These are phyloP conservation scores for Mycetomoellerius zeteki DNA, from an alignment of 1,140 invertebrate genomes.

Conservation along the genomic window DNA sequence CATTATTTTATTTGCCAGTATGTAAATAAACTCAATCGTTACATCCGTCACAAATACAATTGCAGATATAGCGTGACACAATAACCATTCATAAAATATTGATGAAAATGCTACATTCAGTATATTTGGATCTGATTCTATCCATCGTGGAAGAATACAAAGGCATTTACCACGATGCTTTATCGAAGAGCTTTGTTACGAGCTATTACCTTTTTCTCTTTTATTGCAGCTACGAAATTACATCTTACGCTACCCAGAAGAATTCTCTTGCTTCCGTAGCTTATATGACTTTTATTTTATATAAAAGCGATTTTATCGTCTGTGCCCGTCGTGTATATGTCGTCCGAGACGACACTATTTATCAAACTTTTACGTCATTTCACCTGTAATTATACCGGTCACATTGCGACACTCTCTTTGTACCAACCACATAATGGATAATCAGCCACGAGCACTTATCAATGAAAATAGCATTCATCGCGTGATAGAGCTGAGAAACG, in stretches of 20 bases:
- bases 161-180: constrained; percentile 59
- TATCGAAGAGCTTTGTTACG: constrained; percentile 71
- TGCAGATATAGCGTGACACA: not conserved
- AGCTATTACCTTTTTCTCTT: constrained; percentile 62
- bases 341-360: constrained; percentile 11
- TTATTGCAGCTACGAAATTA: constrained; percentile 33
- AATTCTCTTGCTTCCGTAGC: not conserved
- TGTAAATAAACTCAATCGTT: constrained; percentile 42
- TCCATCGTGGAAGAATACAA: constrained; percentile 11
- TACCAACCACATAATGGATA: not conserved
- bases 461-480: constrained; percentile 6
- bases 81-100: constrained; percentile 59
- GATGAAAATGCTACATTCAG: constrained; percentile 64
- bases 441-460: constrained; percentile 16
- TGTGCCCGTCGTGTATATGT: not conserved
- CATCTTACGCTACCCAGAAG: constrained; percentile 24
- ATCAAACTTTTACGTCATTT: constrained; percentile 36
- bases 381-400: constrained; percentile 10
- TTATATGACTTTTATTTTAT: constrained; percentile 33
- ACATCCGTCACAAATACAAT: not conserved
- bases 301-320: constrained; percentile 44
- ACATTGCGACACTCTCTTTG: not conserved
- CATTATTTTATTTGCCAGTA: constrained; percentile 38
- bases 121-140: not conserved
- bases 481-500: not conserved